phyloP scores from a whole-genome alignment of 2,797 vertebrate species.

The Busarellus nigricollis region DNA sequence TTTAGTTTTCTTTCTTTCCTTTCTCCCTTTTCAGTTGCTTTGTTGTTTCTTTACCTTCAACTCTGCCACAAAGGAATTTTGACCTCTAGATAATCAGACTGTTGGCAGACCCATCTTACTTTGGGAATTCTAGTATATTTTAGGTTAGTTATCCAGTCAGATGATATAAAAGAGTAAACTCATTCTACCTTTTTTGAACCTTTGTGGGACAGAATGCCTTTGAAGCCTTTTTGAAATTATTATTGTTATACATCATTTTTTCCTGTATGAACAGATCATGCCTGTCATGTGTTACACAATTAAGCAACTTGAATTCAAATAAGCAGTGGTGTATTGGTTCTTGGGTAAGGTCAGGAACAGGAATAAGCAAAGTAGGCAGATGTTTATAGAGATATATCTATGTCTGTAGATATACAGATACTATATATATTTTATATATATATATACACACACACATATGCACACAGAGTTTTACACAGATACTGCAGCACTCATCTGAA shows the following conservation, averaged over 20 bases:
- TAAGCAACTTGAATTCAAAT: not conserved
- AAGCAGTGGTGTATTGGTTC: not conserved
- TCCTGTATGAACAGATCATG: not conserved
- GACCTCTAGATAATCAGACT: not conserved
- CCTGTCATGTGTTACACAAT: not conserved
- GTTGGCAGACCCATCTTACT: not conserved
- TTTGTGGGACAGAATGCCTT: not conserved
- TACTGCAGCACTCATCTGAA: not conserved
- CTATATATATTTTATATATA: not conserved
- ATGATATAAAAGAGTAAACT: not conserved
- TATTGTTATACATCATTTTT: not conserved
- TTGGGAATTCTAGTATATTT: not conserved
- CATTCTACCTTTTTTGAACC: not conserved
- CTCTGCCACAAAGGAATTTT: not conserved
- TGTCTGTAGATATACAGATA: not conserved
- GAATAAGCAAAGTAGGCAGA: not conserved
- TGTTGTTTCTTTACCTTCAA: not conserved
- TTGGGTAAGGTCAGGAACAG: not conserved
- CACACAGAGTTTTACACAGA: not conserved
- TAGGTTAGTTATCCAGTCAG: not conserved
- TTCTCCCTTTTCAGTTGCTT: not conserved
- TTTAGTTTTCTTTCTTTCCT: not conserved
- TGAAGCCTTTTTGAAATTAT: not conserved
- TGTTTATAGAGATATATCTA: not conserved
- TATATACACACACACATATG: rapidly evolving